A percentile compares a stretch with the other conserved stretches of the same genome.
Conservation (phyloP, 2,888 invertebrate genomes). For the Nudaria mundana region DNA sequence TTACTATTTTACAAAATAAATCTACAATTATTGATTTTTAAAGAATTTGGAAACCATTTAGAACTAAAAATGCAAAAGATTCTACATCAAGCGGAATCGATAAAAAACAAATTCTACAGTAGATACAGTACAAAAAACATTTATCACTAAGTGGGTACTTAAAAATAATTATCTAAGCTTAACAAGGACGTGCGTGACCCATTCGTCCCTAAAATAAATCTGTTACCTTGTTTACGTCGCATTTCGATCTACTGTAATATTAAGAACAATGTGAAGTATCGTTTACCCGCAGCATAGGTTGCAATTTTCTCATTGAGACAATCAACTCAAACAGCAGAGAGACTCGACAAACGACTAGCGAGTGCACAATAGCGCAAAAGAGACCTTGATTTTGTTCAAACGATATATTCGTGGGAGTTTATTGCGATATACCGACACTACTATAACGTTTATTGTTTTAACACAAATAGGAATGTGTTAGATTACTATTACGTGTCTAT, state of each 20-base stretch:
- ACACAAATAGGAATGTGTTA: no score
- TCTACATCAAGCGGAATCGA: no score
- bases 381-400: constrained; percentile 7
- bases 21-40: no score
- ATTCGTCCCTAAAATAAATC: not conserved
- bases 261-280: constrained; percentile 14
- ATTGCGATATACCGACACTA: no score
- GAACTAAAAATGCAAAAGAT: no score
- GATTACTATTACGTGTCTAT: not conserved
- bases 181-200: no score
- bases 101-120: no score
- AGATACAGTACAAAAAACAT: no score
- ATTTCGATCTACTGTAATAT: constrained; percentile 20
- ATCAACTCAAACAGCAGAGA: constrained; percentile 29
- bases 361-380: constrained; percentile 3
- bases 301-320: constrained; percentile 57
- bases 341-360: not conserved
- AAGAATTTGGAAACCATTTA: no score
- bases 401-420: constrained; percentile 1
- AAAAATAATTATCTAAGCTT: no score
- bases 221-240: constrained; percentile 24
- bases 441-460: not conserved
- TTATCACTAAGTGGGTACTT: no score
- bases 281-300: constrained; percentile 27
- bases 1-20: no score